These are phyloP conservation scores for Drosophila miranda DNA, from an alignment of 1,140 invertebrate species.

Conservation along the genomic window DNA sequence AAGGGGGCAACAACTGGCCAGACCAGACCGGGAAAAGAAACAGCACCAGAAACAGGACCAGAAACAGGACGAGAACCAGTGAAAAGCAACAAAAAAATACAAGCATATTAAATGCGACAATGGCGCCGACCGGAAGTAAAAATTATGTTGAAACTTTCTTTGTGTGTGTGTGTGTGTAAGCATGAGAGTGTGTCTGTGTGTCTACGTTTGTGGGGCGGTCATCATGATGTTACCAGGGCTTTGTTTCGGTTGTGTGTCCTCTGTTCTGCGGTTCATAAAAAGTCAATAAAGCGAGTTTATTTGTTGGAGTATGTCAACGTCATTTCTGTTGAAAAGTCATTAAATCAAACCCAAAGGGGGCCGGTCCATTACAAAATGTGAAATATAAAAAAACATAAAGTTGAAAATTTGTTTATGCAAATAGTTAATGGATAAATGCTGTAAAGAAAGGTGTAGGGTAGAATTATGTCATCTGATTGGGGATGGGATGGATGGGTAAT, in stretches of 20 bases:
- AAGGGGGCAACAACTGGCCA: conserved; percentile 11
- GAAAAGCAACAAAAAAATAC: conserved; percentile 7
- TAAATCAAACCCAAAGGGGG: conserved; percentile 50
- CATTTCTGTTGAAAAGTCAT: conserved; percentile 73
- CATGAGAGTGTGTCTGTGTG: conserved; percentile 44
- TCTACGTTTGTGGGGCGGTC: neutral
- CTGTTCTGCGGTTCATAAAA: conserved; percentile 74
- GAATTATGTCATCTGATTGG: conserved; percentile 4
- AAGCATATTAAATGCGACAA: conserved; percentile 66
- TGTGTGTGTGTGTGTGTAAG: conserved; percentile 20
- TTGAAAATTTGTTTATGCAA: conserved; percentile 6
- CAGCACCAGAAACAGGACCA: conserved; percentile 26
- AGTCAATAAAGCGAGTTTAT: conserved; percentile 76
- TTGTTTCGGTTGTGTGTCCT: conserved; percentile 45
- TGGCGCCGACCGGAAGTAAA: conserved; percentile 73
- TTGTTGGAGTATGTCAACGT: conserved; percentile 64
- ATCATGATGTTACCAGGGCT: conserved; percentile 39
- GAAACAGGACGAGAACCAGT: neutral
- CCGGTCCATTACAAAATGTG: conserved; percentile 1
- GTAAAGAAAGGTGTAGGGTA: conserved; percentile 3
- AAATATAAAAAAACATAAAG: conserved; percentile 7
- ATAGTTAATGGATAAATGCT: neutral
- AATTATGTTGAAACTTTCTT: conserved; percentile 72
- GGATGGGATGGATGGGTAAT: conserved; percentile 2
- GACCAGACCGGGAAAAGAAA: conserved; percentile 33